Percentiles rank a stretch among this genome's conserved stretches.
These are phyloP conservation scores for Drosophila trapezifrons DNA, from an alignment of 1,140 invertebrate species.

Conservation along the genomic window DNA sequence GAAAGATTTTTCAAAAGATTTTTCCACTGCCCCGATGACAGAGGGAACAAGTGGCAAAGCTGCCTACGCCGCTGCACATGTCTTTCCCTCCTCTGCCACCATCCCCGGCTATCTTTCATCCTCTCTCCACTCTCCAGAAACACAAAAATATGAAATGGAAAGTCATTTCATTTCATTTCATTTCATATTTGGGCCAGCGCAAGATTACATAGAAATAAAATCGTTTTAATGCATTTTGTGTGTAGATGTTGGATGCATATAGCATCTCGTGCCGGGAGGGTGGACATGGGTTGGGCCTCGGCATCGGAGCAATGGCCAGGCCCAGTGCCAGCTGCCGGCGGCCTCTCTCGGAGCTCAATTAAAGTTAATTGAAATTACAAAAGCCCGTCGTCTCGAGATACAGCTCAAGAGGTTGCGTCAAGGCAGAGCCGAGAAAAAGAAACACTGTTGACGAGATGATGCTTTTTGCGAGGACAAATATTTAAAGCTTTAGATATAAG, in stretches of 20 bases:
- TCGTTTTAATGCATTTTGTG: conserved; percentile 55
- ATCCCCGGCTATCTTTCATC: conserved; percentile 14
- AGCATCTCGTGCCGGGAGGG: conserved; percentile 12
- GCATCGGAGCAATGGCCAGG: conserved; percentile 38
- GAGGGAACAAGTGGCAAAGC: conserved; percentile 52
- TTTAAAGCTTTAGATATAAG: too few species aligned
- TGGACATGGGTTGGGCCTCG: conserved; percentile 9
- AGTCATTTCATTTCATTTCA: conserved; percentile 53
- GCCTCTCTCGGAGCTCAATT: conserved; percentile 49
- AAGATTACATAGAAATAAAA: conserved; percentile 61
- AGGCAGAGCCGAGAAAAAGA: conserved; percentile 20
- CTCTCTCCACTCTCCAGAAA: background rate
- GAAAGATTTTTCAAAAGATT: conserved; percentile 25
- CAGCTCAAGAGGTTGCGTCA: conserved; percentile 17
- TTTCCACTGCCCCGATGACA: conserved; percentile 8
- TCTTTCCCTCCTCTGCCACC: conserved; percentile 12
- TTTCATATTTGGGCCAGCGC: conserved; percentile 57
- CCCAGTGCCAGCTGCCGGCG: conserved; percentile 26
- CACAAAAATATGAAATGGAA: conserved; percentile 43
- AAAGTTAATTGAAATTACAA: conserved; percentile 59
- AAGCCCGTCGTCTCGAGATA: conserved; percentile 44
- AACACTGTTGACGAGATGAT: conserved; percentile 22
- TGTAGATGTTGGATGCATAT: conserved; percentile 32
- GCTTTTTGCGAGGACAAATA: conserved; percentile 33
- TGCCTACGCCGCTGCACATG: conserved; percentile 27